Percentiles rank a stretch among this genome's conserved stretches.
These are phyloP conservation scores for Gasteruption jaculator DNA, from an alignment of 2,888 invertebrate genomes.

Conservation along the genomic window DNA sequence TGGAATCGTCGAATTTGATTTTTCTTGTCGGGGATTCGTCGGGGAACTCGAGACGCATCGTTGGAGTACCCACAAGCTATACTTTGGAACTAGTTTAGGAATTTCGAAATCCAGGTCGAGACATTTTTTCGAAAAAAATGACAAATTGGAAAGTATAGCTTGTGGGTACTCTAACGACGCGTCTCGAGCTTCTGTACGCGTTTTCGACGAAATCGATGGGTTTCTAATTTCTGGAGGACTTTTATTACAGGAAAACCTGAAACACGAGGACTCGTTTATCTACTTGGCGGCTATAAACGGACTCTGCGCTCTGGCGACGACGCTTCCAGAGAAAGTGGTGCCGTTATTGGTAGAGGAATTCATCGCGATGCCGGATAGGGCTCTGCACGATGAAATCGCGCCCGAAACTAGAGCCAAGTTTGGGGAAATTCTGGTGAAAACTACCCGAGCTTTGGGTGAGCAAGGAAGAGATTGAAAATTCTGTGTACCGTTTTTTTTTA, in stretches of 20 bases:
- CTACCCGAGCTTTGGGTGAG: slow-evolving; percentile 67
- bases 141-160: too few species aligned
- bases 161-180: too few species aligned
- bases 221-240: slow-evolving; percentile 12
- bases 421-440: slow-evolving; percentile 75
- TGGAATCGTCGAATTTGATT: neutral
- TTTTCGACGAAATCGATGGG: too few species aligned
- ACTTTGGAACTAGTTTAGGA: too few species aligned
- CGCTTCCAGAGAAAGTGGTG: slow-evolving; percentile 66
- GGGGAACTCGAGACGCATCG: too few species aligned
- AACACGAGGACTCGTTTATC: slow-evolving; percentile 75
- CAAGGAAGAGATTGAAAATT: neutral
- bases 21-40: too few species aligned
- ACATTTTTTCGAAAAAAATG: too few species aligned
- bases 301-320: slow-evolving; percentile 63
- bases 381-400: slow-evolving; percentile 48
- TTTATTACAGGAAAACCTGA: slow-evolving; percentile 64
- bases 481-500: neutral
- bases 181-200: too few species aligned
- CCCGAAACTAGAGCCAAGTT: slow-evolving; percentile 69
- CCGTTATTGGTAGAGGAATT: slow-evolving; percentile 67
- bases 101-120: too few species aligned
- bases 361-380: slow-evolving; percentile 44
- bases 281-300: slow-evolving; percentile 77
- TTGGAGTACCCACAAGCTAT: too few species aligned